Base-by-base conservation (phyloP, 2,888 invertebrate species). In the Phyto melanocephala region DNA sequence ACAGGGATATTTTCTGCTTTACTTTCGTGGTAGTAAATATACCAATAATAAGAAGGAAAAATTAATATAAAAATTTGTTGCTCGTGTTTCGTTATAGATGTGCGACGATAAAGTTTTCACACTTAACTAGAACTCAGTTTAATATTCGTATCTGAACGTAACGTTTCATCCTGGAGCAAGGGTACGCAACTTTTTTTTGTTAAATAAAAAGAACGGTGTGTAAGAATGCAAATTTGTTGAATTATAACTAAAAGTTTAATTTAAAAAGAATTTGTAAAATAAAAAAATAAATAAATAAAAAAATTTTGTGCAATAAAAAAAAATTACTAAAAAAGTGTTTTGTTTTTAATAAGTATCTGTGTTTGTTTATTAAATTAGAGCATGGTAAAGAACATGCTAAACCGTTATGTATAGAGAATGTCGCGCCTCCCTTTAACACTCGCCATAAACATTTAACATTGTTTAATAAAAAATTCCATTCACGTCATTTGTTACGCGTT, bases 71-170 rank as follows among this genome's bases (percentile, higher is more conserved):
- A 60, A 42, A 35, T 60, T 58, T 50, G 15, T 42, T 28, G 50
- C 70, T 85, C 80, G 84, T 67, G 78, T 74, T 72, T 70, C 77
- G 65, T 80, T 80, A 77, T 79, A 63, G 79, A 83, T 86, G 84
- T 84, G 85, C 84, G 84, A 85, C 83, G 83, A 85, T 85, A 83
- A 84, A 85, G 84, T 88, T 88, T 89, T 89, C 88, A 89, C 88
- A 85, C 79, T 71, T 67, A 87, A 81, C 83, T 85, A 85, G 74
- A 84, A 87, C 89, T 91, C 90, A 91, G 91, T 91, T 91, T 90
- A 90, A 90, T 88, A 90, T 91, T 90, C 89, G 91, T 91, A 88
- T 89, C 89, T 89, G 90, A 90, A 91, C 91, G 89, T 89, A 88
- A 85, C 90, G 90, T 89, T 89, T 89, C 90, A 87, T 86, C 86